Evolutionary conservation across 2,113 vertebrate genomes (phyloP), one percentile per base, ranked within the genome.

Genomic region (Misgurnus mizolepis): DNA sequence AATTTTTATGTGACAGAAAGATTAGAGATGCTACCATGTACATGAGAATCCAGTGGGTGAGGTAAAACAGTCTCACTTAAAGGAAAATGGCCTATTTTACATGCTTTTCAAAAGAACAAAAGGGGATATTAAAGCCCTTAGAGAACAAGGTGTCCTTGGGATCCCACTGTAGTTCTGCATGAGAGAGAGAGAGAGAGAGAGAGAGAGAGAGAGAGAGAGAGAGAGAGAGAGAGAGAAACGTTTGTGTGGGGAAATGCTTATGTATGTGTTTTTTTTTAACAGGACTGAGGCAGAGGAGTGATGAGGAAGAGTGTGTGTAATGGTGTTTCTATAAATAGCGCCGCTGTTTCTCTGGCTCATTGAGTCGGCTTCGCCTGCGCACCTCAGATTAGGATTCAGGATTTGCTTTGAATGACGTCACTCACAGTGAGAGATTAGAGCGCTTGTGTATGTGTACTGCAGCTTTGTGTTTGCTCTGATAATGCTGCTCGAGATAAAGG

Each of bases 311-410:
- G 67, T 65, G 82, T 61, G 40, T 81, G 66, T 45, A 78, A 80
- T 68, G 62, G 55, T 67, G 67, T 71, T 62, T 71, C 84, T 86
- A 83, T 79, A 79, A 85, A 85, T 85, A 85, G 39, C 65, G 7
- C 17, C 4, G 56, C 68, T 78, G 65, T 83, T 81, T 80, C 60
- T 79, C 55, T 7, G 40, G 72, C 34, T 82, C 76, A 60, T 67
- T 78, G 22, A 61, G 77, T 41, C 53, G 3, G 41, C 78, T 71
- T 80, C 60, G 17, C 43, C 76, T 81, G 71, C 70, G 81, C 65
- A 67, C 82, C 80, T 79, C 73, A 83, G 84, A 86, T 86, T 86
- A 83, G 58, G 75, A 83, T 74, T 60, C 64, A 43, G 82, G 82
- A 81, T 85, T 85, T 81, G 50, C 72, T 81, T 41, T 62, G 70